Base-by-base conservation (phyloP, 2,888 invertebrate genomes). In the Empis livida region DNA sequence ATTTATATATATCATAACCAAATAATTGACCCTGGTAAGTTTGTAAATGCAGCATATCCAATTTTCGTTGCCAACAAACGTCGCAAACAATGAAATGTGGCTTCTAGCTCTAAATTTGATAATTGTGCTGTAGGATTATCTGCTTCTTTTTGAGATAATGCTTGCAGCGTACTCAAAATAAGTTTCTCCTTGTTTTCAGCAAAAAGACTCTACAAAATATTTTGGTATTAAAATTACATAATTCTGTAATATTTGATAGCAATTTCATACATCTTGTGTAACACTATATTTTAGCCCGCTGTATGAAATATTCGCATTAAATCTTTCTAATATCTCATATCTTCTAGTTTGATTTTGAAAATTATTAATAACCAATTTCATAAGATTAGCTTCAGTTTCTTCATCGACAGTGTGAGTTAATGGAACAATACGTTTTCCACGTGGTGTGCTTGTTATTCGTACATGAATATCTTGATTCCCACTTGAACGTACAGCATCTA, bases 161-260 rank as follows among this genome's bases (percentile, higher is more conserved):
- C 80, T 57, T 82, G 83, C 54, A 99, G 68, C n/a, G 95, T 93
- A 31, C 83, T 84, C 32, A 87, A 82, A 56, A 99, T 97, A 55
- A 96, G 71, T 70, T 94, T 94, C 70, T 97, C 97, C 66, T 99
- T 99, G 71, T 96, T 99, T 72, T 97, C 92, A 10, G 94, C 86
- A 75, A 96, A 97, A 54, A 97, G 76, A 52, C 94, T 89, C 94
- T 95, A 72, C 32, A 73, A 72, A 65, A 27, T 8, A 27, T 27
- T 27, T 8, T 27, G 6, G 6, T 20, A 27, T 27, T 27, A 9
- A 6, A 27, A 27, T 27, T 8, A 27, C n/a, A 27, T 8, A 3
- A 14, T 41, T 41, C 15, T 3, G 20, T 1, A 13, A 11, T 16
- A 17, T 11, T 6, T 13, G 10, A 13, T 2, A 5, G 6, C 10